Evolutionary conservation across 2,888 invertebrate species (phyloP).

Genomic region (Papilio demoleus): DNA sequence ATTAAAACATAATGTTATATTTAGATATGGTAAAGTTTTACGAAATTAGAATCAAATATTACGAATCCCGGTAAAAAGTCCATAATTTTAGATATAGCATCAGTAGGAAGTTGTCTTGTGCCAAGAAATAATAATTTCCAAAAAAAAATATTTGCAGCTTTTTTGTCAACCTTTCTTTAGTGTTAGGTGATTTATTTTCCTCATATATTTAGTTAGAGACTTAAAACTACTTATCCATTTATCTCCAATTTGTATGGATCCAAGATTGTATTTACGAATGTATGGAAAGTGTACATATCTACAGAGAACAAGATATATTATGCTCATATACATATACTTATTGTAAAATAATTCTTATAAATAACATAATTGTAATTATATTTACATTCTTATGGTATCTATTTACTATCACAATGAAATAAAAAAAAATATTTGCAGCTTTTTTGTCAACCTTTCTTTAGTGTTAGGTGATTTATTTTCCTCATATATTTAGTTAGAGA

Average conservation of each 20-base stretch:
- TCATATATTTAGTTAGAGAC: slow-evolving; percentile 35
- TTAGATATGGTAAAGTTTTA: not conserved
- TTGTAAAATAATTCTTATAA: slow-evolving; percentile 65
- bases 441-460: too few species aligned
- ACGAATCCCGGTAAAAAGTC: not conserved
- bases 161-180: slow-evolving; percentile 6
- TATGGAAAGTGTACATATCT: slow-evolving; percentile 76
- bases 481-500: too few species aligned
- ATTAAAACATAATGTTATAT: not conserved
- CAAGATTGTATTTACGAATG: slow-evolving; percentile 49
- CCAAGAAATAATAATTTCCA: slow-evolving; percentile 58
- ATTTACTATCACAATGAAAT: slow-evolving; percentile 80
- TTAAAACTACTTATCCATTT: slow-evolving; percentile 39
- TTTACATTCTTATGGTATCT: slow-evolving; percentile 79
- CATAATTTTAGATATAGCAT: slow-evolving; percentile 40
- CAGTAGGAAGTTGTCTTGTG: slow-evolving; percentile 63
- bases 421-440: slow-evolving; percentile 58
- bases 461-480: too few species aligned
- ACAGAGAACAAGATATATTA: slow-evolving; percentile 63
- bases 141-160: slow-evolving; percentile 19
- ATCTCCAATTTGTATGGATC: slow-evolving; percentile 33
- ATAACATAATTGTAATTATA: slow-evolving; percentile 67
- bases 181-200: slow-evolving; percentile 26
- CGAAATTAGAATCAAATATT: not conserved
- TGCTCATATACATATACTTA: slow-evolving; percentile 70